These are phyloP conservation scores for Rostratula benghalensis DNA, from an alignment of 2,113 vertebrate genomes.

Conservation along the genomic window DNA sequence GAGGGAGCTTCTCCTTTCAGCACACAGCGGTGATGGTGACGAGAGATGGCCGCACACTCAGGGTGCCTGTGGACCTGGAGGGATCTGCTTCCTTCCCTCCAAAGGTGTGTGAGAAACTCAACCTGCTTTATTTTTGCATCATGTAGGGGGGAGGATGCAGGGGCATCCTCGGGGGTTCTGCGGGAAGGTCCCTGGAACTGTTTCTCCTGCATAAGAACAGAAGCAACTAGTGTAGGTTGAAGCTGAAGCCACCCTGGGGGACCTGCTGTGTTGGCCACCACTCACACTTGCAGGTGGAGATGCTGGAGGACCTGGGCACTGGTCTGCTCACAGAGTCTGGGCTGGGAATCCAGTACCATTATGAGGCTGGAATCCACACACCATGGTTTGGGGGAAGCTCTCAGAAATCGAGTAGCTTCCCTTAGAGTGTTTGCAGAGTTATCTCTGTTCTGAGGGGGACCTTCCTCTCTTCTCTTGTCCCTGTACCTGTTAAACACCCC, in stretches of 20 bases:
- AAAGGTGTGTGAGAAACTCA: neutral
- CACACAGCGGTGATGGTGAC: accelerated
- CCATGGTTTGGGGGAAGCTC: neutral
- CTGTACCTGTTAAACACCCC: neutral
- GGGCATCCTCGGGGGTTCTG: too few species aligned
- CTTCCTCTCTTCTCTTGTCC: neutral
- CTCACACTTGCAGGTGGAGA: neutral
- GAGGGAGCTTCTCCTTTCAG: neutral
- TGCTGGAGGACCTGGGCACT: neutral
- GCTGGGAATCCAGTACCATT: accelerated
- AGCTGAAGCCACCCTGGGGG: neutral
- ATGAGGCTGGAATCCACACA: neutral
- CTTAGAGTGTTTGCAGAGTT: neutral
- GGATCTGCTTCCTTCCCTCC: neutral
- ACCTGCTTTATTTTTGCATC: too few species aligned
- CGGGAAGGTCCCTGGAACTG: neutral
- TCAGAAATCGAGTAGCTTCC: accelerated
- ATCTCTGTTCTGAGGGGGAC: accelerated
- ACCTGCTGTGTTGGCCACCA: too few species aligned
- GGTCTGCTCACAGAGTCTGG: neutral
- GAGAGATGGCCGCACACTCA: accelerated
- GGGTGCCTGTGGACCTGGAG: neutral
- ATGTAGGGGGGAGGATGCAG: neutral
- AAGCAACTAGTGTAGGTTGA: neutral
- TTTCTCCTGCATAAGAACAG: neutral